Conservation (phyloP, 2,113 vertebrate species). For the Toxostoma redivivum region DNA sequence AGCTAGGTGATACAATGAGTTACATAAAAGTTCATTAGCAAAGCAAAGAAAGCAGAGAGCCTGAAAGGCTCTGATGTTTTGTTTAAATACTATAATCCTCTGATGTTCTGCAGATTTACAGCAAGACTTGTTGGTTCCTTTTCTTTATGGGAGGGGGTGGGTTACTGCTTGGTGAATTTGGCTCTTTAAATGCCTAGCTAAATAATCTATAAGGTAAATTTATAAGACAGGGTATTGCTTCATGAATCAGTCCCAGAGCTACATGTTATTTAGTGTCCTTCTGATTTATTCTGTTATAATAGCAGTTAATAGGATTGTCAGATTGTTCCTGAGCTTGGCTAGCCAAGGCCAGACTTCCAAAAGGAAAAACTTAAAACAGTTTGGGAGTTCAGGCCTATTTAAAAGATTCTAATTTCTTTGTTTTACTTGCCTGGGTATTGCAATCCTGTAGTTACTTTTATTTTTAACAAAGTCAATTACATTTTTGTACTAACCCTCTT, state of each 20-base stretch:
- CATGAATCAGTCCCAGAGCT: not conserved
- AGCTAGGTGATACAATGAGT: constrained; percentile 26
- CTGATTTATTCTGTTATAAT: not conserved
- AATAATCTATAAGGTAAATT: not conserved
- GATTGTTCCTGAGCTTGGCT: not conserved
- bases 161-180: not conserved
- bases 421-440: not conserved
- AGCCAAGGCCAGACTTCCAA: not conserved
- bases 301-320: not conserved
- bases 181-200: not conserved
- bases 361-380: not conserved
- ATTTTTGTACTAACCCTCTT: not conserved
- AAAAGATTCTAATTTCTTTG: not conserved
- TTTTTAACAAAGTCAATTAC: not conserved
- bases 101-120: constrained; percentile 8
- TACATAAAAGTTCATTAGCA: constrained; percentile 54
- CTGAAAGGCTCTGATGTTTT: constrained; percentile 24
- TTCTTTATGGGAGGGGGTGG: not conserved
- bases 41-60: constrained; percentile 40
- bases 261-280: not conserved
- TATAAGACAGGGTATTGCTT: not conserved
- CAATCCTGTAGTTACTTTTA: not conserved
- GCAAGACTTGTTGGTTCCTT: not conserved
- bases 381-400: not conserved
- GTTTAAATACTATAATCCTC: constrained; percentile 41